A percentile compares a stretch with the other conserved stretches of the same genome.
These are phyloP conservation scores for Heliconius eleuchia DNA, from an alignment of 1,140 invertebrate species.

Conservation along the genomic window DNA sequence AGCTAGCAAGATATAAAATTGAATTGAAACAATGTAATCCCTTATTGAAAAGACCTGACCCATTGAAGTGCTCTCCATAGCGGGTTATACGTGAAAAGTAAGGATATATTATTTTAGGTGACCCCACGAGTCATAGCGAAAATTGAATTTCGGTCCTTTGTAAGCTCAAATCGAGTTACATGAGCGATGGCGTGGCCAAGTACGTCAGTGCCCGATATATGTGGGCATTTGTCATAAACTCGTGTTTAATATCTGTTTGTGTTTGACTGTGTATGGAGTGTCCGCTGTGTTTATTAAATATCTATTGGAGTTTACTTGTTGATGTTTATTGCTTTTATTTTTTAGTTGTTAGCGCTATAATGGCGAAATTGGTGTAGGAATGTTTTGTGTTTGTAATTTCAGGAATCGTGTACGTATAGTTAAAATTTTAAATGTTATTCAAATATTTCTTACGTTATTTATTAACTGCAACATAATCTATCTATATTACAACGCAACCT, in stretches of 20 bases:
- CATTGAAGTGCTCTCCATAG: conserved; percentile 17
- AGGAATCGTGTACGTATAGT: too few species aligned
- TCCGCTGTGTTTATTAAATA: not conserved
- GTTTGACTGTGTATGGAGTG: not conserved
- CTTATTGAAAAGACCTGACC: conserved; percentile 26
- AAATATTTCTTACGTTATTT: too few species aligned
- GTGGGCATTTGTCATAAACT: conserved; percentile 37
- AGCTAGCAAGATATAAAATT: conserved; percentile 7
- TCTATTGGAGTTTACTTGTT: not conserved
- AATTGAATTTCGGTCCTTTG: conserved; percentile 43
- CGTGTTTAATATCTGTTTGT: conserved; percentile 23
- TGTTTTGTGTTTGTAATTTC: too few species aligned
- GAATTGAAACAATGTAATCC: conserved; percentile 26
- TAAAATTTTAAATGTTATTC: too few species aligned
- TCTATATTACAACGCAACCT: too few species aligned
- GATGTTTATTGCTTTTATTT: not conserved
- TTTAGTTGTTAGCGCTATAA: too few species aligned
- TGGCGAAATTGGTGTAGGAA: too few species aligned
- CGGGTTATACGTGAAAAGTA: conserved; percentile 27
- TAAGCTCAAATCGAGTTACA: conserved; percentile 38
- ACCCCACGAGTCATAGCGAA: conserved; percentile 34
- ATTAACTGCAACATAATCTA: too few species aligned
- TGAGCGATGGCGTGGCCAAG: conserved; percentile 30
- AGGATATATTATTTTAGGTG: conserved; percentile 36
- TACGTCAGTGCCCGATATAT: conserved; percentile 33